Conservation (phyloP, 2,113 vertebrate genomes). For the Bungarus multicinctus region DNA sequence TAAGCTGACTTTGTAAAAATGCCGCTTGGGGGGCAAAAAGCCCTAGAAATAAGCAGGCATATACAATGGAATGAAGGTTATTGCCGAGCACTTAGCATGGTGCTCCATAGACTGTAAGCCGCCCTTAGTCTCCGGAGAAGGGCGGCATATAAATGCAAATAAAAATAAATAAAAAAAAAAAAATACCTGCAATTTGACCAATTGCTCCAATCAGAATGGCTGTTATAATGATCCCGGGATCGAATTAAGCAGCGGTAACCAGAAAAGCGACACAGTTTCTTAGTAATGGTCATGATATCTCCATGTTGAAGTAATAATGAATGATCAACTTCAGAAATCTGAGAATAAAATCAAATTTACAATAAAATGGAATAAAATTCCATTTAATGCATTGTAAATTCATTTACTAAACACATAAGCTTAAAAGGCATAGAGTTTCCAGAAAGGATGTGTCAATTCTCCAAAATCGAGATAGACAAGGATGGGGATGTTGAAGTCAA, state of each 20-base stretch:
- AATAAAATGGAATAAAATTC: neutral
- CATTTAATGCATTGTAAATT: neutral
- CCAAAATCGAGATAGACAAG: neutral
- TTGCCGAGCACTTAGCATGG: no score
- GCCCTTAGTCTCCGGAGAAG: no score
- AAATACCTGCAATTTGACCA: constrained; percentile 29
- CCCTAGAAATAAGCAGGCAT: no score
- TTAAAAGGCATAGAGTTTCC: neutral
- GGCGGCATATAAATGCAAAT: no score
- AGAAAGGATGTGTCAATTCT: neutral
- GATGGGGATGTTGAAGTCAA: neutral
- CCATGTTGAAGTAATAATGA: neutral
- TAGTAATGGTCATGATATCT: neutral
- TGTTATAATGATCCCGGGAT: neutral
- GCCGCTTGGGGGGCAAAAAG: no score
- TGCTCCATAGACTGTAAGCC: no score
- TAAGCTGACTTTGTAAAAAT: no score
- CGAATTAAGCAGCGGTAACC: neutral
- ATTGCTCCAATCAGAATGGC: neutral
- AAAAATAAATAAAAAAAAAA: no score
- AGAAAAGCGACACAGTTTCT: accelerated
- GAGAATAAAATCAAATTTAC: neutral
- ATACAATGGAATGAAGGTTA: no score
- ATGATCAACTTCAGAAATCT: neutral
- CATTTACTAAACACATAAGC: neutral